Percentiles rank a stretch among this genome's conserved stretches.
Evolutionary conservation across 2,888 invertebrate genomes (phyloP).

Genomic region (Linyphia triangularis): DNA sequence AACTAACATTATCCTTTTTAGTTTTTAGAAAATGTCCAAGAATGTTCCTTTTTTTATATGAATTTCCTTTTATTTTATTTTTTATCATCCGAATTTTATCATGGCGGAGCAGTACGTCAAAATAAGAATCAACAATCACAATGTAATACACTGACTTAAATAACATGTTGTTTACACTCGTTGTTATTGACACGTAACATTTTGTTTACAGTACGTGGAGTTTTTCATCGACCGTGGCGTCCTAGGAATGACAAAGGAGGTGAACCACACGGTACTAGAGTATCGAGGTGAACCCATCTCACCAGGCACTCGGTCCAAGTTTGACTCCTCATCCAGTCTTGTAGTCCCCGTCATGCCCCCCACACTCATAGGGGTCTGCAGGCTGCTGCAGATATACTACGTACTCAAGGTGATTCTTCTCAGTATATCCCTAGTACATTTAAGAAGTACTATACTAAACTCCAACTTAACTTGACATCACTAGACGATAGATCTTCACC

Average conservation of each 20-base stretch:
- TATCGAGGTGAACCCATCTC: constrained; percentile 85
- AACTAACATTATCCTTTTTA: too few species aligned
- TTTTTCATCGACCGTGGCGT: constrained; percentile 88
- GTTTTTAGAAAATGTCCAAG: too few species aligned
- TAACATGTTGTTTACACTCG: background rate
- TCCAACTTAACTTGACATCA: too few species aligned
- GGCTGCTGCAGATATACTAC: constrained; percentile 87
- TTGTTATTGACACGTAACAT: background rate
- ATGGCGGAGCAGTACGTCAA: background rate
- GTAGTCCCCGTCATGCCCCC: constrained; percentile 88
- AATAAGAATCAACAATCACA: background rate
- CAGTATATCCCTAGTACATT: too few species aligned
- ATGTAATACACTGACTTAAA: background rate
- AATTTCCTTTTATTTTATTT: too few species aligned
- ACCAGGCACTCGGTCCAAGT: constrained; percentile 84
- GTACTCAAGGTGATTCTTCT: constrained; percentile 84
- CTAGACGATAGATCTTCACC: too few species aligned
- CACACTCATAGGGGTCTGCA: constrained; percentile 86
- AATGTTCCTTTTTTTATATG: too few species aligned
- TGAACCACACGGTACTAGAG: constrained; percentile 86
- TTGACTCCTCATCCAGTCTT: constrained; percentile 85
- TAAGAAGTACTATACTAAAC: too few species aligned
- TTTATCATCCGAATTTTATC: too few species aligned
- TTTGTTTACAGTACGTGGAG: constrained; percentile 84
- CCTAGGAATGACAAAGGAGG: constrained; percentile 86